Percentiles rank a stretch among this genome's conserved stretches.
phyloP scores from a whole-genome alignment of 2,113 vertebrate species.

The Suncus etruscus region DNA sequence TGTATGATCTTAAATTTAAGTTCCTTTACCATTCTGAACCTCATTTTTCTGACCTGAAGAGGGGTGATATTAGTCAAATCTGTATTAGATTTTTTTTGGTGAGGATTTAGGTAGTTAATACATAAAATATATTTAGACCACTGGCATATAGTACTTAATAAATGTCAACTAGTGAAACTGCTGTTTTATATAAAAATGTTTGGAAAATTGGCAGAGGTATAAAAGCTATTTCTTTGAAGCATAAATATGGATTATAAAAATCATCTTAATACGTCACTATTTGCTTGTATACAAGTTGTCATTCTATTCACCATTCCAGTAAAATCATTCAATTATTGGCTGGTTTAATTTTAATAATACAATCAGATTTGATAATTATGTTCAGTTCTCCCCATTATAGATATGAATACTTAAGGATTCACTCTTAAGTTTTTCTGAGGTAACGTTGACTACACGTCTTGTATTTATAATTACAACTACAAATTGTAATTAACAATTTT shows the following conservation, averaged over 20 bases:
- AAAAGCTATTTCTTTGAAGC: conserved; percentile 1
- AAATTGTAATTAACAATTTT: no score
- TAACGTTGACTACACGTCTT: no score
- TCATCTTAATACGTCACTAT: background rate
- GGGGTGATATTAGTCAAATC: background rate
- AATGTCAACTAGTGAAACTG: conserved; percentile 51
- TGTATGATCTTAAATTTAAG: conserved; percentile 8
- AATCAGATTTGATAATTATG: conserved; percentile 54
- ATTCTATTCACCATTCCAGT: conserved; percentile 32
- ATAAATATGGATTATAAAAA: conserved; percentile 63
- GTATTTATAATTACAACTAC: no score
- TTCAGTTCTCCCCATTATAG: conserved; percentile 45
- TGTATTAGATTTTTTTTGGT: background rate
- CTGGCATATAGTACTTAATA: conserved; percentile 42
- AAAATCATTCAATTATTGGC: conserved; percentile 59
- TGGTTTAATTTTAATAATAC: conserved; percentile 66
- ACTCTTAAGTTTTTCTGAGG: no score
- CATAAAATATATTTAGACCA: conserved; percentile 48
- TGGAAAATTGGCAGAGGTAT: conserved; percentile 39
- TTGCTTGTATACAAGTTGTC: conserved; percentile 50
- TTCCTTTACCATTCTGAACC: conserved; percentile 41
- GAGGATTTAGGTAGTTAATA: background rate
- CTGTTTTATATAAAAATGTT: conserved; percentile 22
- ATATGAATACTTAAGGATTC: conserved; percentile 25
- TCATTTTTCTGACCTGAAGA: conserved; percentile 46